Evolutionary conservation across 1,140 invertebrate genomes (phyloP).

Genomic region (Teleogryllus occipitalis): DNA sequence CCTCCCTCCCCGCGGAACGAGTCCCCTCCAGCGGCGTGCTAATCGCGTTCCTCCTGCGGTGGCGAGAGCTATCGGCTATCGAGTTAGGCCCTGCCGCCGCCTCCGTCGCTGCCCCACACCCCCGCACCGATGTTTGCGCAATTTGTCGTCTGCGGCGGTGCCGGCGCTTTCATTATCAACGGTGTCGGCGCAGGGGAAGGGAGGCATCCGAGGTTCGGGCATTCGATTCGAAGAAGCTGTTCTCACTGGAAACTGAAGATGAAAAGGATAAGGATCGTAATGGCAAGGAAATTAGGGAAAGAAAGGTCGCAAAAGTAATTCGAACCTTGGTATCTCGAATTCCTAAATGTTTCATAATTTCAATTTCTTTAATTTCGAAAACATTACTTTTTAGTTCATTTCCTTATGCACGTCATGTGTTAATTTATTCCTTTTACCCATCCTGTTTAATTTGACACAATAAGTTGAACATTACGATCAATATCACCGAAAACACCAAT

Average conservation of each 20-base stretch:
- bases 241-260: not conserved
- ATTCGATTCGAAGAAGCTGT: not conserved
- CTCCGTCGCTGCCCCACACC: too few species aligned
- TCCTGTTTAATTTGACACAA: too few species aligned
- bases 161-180: too few species aligned
- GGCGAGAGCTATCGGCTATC: not conserved
- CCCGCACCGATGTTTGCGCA: not conserved
- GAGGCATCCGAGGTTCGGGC: not conserved
- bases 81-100: not conserved
- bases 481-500: too few species aligned
- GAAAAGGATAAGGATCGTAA: not conserved
- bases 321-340: not conserved
- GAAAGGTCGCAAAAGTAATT: not conserved
- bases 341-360: too few species aligned
- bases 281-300: too few species aligned
- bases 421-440: too few species aligned
- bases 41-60: not conserved
- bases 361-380: too few species aligned
- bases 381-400: too few species aligned
- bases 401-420: too few species aligned
- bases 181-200: not conserved
- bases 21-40: not conserved
- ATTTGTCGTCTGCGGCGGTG: not conserved
- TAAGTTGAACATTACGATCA: too few species aligned
- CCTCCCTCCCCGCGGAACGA: too few species aligned